A percentile compares a stretch with the other conserved stretches of the same genome.
phyloP scores from a whole-genome alignment of 2,797 vertebrate genomes.

The Lycodopsis pacificus region DNA sequence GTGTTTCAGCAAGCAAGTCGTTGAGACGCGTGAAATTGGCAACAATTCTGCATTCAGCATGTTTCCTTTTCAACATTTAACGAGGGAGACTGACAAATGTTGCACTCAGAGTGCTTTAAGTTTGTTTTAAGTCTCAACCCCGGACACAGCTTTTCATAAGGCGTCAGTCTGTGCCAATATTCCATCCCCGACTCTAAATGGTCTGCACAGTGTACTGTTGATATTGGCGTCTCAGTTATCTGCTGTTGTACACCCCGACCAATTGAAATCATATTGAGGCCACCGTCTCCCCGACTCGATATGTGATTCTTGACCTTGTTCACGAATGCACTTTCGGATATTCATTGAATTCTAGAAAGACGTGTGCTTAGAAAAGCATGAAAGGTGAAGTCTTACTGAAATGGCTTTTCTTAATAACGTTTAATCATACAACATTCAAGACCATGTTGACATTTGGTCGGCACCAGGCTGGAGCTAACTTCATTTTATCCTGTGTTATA shows the following conservation, averaged over 20 bases:
- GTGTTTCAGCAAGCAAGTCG: neutral
- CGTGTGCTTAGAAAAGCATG: neutral
- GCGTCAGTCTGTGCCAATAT: conserved; percentile 2
- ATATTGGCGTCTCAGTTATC: conserved; percentile 54
- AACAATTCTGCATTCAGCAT: neutral
- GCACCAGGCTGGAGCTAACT: conserved; percentile 22
- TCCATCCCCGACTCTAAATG: conserved; percentile 24
- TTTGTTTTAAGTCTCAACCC: conserved; percentile 14
- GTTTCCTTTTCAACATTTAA: neutral
- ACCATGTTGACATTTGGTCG: conserved; percentile 49
- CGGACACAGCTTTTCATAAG: neutral
- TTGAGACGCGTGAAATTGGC: neutral
- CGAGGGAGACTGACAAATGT: neutral
- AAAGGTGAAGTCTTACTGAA: conserved; percentile 10
- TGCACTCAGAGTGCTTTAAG: neutral
- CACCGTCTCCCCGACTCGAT: conserved; percentile 65
- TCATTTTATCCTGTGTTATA: conserved; percentile 28
- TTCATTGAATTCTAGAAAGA: conserved; percentile 52
- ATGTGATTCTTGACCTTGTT: conserved; percentile 56
- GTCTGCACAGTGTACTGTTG: conserved; percentile 36
- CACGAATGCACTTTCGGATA: conserved; percentile 51
- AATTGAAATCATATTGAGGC: conserved; percentile 65
- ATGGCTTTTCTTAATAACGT: conserved; percentile 40
- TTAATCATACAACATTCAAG: neutral
- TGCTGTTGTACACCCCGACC: conserved; percentile 49